Evolutionary conservation across 2,888 invertebrate genomes (phyloP), one percentile per base, ranked within the genome.

Genomic region (Aporophyla lueneburgensis): DNA sequence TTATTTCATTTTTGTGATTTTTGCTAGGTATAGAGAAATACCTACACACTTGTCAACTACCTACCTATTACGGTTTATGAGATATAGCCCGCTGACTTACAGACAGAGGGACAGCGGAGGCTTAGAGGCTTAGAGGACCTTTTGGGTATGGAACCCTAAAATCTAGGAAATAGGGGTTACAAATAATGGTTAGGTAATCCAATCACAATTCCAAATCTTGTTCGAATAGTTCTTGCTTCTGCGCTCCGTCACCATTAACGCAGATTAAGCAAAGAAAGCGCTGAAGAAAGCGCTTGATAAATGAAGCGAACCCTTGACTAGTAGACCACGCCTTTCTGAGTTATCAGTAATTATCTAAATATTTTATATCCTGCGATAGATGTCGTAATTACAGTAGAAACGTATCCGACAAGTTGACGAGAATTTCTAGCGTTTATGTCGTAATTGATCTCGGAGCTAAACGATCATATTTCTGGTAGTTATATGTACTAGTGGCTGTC

Each of bases 341-440:
- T 49, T 72, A 78, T 71, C 67, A 71, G 70, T 46, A 33, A 83
- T 83, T 83, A 78, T 61, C 59, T 74, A 67, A 81, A 83, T 81
- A 74, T 58, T 83, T 79, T 33, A 83, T 72, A 83, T 82, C 84
- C 82, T 72, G 82, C 62, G 4, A 49, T 43, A 80, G 71, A 75
- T 83, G 63, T 12, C 40, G 66, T 75, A 72, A 80, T 82, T 83
- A 75, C 75, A 27, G 24, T 69, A 75, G 83, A 71, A 79, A 79
- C 65, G 71, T 80, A 58, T 82, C 80, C 80, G 80, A 61, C 84
- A 72, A 58, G 40, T 14, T 80, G 69, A 72, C 84, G 65, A 70
- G 82, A 83, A 80, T 80, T 83, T 82, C 84, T 83, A 79, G 12
- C 80, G 65, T 46, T 79, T 83, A 81, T 67, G 69, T 49, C 68